Percentiles rank a stretch among this genome's conserved stretches.
Evolutionary conservation across 2,113 vertebrate species (phyloP).

Genomic region (Benitochromis conjunctus): DNA sequence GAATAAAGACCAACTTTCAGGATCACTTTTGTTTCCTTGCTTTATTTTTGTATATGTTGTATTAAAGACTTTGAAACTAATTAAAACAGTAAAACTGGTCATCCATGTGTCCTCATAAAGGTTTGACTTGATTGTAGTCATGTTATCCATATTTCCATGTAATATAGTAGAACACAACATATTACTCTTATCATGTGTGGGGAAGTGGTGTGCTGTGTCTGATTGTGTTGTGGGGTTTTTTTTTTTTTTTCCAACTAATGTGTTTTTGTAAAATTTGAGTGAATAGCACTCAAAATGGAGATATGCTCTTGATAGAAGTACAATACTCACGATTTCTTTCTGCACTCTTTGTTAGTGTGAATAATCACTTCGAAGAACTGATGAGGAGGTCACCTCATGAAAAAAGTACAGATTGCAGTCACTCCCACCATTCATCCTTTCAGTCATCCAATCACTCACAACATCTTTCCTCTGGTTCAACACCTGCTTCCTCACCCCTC

Average conservation of each 20-base stretch:
- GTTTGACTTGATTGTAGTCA: background rate
- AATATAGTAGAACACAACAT: fast-evolving
- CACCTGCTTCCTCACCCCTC: conserved; percentile 77
- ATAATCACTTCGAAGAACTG: conserved; percentile 77
- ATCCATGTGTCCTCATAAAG: fast-evolving
- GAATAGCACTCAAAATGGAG: background rate
- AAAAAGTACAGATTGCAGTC: conserved; percentile 47
- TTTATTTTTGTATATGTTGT: background rate
- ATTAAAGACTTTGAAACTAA: background rate
- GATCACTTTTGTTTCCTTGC: background rate
- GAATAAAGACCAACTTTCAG: background rate
- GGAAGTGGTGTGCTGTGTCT: background rate
- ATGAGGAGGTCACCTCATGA: conserved; percentile 72
- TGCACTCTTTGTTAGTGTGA: conserved; percentile 44
- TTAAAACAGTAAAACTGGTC: background rate
- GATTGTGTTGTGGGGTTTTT: fast-evolving
- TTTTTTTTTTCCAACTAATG: background rate
- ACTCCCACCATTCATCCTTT: conserved; percentile 70
- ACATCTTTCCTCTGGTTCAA: conserved; percentile 72
- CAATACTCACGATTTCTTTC: background rate
- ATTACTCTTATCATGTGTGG: background rate
- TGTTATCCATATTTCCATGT: background rate
- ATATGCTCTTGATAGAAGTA: background rate
- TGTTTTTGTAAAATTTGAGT: background rate
- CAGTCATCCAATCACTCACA: conserved; percentile 40